phyloP scores from a whole-genome alignment of 2,797 vertebrate genomes.

The Sternotherus odoratus region DNA sequence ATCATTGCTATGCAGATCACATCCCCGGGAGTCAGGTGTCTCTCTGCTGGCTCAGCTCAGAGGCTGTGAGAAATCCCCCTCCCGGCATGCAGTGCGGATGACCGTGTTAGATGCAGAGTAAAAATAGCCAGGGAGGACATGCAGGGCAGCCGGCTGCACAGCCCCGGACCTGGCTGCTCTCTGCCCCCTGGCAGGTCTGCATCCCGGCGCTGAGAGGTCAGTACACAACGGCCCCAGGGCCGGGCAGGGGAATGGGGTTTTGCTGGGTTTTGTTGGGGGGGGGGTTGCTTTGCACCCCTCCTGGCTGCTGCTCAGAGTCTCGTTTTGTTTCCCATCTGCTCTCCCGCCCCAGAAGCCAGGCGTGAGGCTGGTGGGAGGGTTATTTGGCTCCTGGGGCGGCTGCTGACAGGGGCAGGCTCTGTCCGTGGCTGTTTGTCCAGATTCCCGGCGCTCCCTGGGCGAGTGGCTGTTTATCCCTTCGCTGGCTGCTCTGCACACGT shows the following conservation, averaged over 20 bases:
- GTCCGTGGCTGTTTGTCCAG: not conserved
- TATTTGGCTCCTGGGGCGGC: rapidly evolving
- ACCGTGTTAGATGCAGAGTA: conserved; percentile 79
- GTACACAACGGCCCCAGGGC: not conserved
- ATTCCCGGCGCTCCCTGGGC: not conserved
- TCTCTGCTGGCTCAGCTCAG: not conserved
- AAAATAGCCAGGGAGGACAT: conserved; percentile 59
- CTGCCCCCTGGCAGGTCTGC: not conserved
- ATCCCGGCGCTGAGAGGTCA: conserved; percentile 28
- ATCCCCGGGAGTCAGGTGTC: not conserved
- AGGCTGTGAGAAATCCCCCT: conserved; percentile 43
- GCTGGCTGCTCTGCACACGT: not conserved
- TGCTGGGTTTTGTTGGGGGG: not conserved
- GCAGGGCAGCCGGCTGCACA: conserved; percentile 56
- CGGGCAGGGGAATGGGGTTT: not conserved
- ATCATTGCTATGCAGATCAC: conserved; percentile 34
- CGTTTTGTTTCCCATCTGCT: not conserved
- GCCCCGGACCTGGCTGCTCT: conserved; percentile 10
- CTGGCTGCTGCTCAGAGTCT: not conserved
- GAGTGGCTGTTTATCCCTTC: not conserved
- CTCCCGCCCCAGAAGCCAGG: not conserved
- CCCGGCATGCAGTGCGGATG: conserved; percentile 77
- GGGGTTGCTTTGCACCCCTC: not conserved
- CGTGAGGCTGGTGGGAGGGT: no score
- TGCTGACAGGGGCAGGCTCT: not conserved